Conservation (phyloP, 2,113 vertebrate genomes). For the Thermophis baileyi region DNA sequence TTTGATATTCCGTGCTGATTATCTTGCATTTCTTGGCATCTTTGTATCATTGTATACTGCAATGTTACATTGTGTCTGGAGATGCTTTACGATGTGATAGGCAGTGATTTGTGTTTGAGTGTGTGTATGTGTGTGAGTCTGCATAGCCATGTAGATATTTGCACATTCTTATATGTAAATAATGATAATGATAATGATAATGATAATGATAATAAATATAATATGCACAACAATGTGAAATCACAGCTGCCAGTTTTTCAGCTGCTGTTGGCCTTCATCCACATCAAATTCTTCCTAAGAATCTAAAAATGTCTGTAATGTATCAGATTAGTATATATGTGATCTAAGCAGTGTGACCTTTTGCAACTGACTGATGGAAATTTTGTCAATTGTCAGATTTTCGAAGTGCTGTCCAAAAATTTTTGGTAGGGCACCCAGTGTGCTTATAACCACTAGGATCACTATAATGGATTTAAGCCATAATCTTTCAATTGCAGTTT, state of each 20-base stretch:
- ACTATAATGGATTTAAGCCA: not conserved
- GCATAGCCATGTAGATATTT: not conserved
- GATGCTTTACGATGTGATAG: not conserved
- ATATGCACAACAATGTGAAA: not conserved
- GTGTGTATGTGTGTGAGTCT: not conserved
- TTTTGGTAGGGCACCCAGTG: not conserved
- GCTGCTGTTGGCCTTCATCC: not conserved
- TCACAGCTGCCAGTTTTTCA: not conserved
- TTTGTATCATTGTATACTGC: not conserved
- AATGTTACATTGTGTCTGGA: not conserved
- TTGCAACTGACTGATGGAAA: not conserved
- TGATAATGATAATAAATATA: too few relatives aligned
- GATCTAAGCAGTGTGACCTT: too few relatives aligned
- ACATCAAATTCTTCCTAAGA: too few relatives aligned
- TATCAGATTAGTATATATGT: too few relatives aligned
- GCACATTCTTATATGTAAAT: not conserved
- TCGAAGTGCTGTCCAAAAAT: not conserved
- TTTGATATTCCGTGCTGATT: not conserved
- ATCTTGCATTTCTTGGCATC: not conserved
- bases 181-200: too few relatives aligned
- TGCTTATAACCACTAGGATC: not conserved
- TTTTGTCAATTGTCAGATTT: not conserved
- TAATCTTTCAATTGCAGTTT: not conserved
- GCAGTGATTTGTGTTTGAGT: not conserved
- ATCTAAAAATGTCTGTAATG: too few relatives aligned